Percentiles rank a stretch among this genome's conserved stretches.
Evolutionary conservation across 1,140 invertebrate genomes (phyloP).

Genomic region (Bombus polaris): DNA sequence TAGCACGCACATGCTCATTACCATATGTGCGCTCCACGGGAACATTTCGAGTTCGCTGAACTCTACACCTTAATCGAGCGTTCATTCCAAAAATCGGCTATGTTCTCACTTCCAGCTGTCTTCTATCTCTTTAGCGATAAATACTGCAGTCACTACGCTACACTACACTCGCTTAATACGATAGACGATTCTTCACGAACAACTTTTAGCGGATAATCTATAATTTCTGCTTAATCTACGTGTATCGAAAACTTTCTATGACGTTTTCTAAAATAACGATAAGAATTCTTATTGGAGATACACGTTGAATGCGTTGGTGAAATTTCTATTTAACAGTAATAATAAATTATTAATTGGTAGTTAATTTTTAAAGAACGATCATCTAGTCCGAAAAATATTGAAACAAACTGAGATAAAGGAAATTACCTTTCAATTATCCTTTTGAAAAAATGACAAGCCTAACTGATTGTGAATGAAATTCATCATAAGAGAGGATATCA

Average conservation of each 20-base stretch:
- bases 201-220: neutral
- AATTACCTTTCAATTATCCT: neutral
- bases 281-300: neutral
- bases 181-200: neutral
- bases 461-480: conserved; percentile 8
- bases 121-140: neutral
- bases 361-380: neutral
- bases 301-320: neutral
- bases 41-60: conserved; percentile 72
- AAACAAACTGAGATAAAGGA: no score
- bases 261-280: neutral
- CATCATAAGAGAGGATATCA: neutral
- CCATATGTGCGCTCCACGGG: conserved; percentile 69
- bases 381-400: neutral
- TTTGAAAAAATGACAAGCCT: neutral
- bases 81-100: conserved; percentile 51
- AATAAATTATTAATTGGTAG: no score
- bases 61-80: conserved; percentile 44
- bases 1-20: conserved; percentile 72
- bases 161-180: neutral
- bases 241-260: neutral
- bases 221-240: neutral
- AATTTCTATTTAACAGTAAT: neutral
- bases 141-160: accelerated
- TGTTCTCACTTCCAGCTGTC: neutral